A percentile compares a stretch with the other conserved stretches of the same genome.
These are phyloP conservation scores for Kryptolebias marmoratus DNA, from an alignment of 2,113 vertebrate species.

Conservation along the genomic window DNA sequence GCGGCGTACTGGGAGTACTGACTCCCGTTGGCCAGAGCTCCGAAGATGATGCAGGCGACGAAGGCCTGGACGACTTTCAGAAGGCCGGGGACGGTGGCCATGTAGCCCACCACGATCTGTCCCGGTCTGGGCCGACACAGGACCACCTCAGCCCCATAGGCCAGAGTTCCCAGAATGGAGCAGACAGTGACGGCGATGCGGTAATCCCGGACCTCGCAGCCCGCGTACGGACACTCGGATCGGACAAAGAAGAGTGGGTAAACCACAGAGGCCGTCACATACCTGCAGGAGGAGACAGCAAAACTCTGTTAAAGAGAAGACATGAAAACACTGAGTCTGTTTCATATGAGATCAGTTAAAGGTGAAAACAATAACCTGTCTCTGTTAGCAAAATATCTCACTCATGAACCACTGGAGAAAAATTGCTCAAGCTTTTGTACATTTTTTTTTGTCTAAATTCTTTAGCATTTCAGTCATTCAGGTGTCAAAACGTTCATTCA, in stretches of 20 bases:
- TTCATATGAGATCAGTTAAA: no score
- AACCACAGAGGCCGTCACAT: slow-evolving; percentile 84
- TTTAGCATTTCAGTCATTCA: no score
- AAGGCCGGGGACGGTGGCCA: slow-evolving; percentile 90
- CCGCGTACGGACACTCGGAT: slow-evolving; percentile 81
- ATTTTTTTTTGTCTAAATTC: no score
- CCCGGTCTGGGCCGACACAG: slow-evolving; percentile 87
- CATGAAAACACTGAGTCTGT: no score
- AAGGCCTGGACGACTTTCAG: slow-evolving; percentile 94
- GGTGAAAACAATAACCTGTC: no score
- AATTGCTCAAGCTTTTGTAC: no score
- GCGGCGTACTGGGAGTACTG: slow-evolving; percentile 82
- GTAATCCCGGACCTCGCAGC: slow-evolving; percentile 85
- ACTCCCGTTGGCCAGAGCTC: slow-evolving; percentile 85
- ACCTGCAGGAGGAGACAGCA: slow-evolving; percentile 47
- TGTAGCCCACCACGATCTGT: slow-evolving; percentile 85
- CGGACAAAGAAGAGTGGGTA: slow-evolving; percentile 88
- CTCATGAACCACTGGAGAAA: no score
- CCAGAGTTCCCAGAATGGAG: slow-evolving; percentile 82
- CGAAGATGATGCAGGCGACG: slow-evolving; percentile 90
- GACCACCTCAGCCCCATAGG: slow-evolving; percentile 84
- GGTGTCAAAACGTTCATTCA: no score
- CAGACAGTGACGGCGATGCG: slow-evolving; percentile 88
- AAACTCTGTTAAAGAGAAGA: no score
- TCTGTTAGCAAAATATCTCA: no score